Evolutionary conservation across 1,140 invertebrate genomes (phyloP).

Genomic region (Papilio polytes): DNA sequence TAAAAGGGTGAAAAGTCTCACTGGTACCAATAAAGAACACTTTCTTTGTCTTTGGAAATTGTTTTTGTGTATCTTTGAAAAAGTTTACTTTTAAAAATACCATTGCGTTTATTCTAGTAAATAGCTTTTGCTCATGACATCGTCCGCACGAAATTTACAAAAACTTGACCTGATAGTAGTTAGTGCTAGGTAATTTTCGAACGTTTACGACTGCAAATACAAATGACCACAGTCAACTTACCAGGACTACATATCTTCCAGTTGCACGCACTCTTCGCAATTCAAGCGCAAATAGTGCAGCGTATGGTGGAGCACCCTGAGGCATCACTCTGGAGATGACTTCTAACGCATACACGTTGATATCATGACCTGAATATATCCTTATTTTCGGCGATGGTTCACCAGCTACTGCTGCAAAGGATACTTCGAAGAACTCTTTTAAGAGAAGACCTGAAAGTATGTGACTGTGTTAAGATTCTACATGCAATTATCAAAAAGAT

Average conservation of each 20-base stretch:
- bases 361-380: conserved; percentile 43
- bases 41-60: neutral
- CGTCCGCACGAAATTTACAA: too few species aligned
- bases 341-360: conserved; percentile 42
- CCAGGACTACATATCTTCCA: conserved; percentile 42
- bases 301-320: conserved; percentile 26
- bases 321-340: conserved; percentile 14
- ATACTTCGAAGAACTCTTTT: conserved; percentile 40
- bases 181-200: too few species aligned
- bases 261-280: conserved; percentile 28
- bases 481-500: too few species aligned
- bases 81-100: too few species aligned
- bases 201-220: too few species aligned
- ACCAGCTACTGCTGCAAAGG: conserved; percentile 22
- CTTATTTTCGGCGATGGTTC: conserved; percentile 29
- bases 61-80: neutral
- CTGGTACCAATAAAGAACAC: neutral
- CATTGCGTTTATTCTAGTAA: too few species aligned
- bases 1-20: conserved; percentile 10
- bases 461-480: neutral
- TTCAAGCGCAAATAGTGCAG: conserved; percentile 40
- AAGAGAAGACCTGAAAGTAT: conserved; percentile 41
- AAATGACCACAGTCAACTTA: too few species aligned
- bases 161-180: too few species aligned
- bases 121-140: too few species aligned